phyloP scores from a whole-genome alignment of 2,888 invertebrate genomes.

The Cetonia aurata region DNA sequence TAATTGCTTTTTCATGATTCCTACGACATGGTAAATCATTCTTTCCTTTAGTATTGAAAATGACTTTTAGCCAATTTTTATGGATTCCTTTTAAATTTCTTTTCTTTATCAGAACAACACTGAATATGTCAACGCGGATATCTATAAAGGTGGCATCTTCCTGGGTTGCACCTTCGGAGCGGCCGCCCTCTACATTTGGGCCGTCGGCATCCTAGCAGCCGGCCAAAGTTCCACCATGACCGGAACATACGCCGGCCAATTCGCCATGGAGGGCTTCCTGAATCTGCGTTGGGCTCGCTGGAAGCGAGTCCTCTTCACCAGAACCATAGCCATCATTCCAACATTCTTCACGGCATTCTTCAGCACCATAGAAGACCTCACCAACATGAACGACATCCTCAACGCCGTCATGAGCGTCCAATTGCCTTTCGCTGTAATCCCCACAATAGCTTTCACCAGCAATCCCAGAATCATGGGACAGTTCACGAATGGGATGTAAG shows the following conservation, averaged over 20 bases:
- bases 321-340: conserved; percentile 81
- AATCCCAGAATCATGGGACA: conserved; percentile 83
- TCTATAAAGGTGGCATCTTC: conserved; percentile 80
- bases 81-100: neutral
- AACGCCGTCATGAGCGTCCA: conserved; percentile 91
- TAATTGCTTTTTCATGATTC: too few relatives aligned
- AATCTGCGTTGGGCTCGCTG: conserved; percentile 87
- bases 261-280: conserved; percentile 91
- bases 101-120: conserved; percentile 65
- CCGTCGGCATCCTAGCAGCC: conserved; percentile 82
- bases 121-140: conserved; percentile 72
- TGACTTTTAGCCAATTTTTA: too few relatives aligned
- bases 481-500: conserved; percentile 83
- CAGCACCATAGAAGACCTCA: conserved; percentile 76
- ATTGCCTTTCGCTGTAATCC: conserved; percentile 87
- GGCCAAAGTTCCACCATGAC: conserved; percentile 89
- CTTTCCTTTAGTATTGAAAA: too few relatives aligned
- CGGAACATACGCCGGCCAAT: conserved; percentile 86
- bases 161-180: conserved; percentile 82
- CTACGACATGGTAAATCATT: too few relatives aligned
- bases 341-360: conserved; percentile 79
- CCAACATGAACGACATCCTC: conserved; percentile 84
- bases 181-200: conserved; percentile 86
- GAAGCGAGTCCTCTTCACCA: conserved; percentile 87
- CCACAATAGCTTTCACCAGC: conserved; percentile 87